Percentiles rank a stretch among this genome's conserved stretches.
Evolutionary conservation across 1,140 invertebrate species (phyloP).

Genomic region (Planococcus citri): DNA sequence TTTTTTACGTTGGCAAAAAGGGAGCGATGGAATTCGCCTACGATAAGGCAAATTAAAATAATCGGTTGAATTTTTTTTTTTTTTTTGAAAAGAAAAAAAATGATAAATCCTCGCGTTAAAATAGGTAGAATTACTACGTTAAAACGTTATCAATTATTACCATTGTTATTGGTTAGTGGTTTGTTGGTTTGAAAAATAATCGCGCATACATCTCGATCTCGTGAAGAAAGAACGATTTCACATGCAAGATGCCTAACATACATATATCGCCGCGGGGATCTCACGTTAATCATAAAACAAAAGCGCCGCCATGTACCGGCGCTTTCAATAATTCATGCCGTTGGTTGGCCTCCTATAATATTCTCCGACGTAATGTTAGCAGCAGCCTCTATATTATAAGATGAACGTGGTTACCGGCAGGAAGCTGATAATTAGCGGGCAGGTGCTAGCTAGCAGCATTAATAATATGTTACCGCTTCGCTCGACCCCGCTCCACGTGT

Average conservation of each 20-base stretch:
- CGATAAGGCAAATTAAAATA: too few relatives aligned
- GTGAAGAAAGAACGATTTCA: conserved; percentile 13
- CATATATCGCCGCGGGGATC: conserved; percentile 14
- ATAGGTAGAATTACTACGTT: not conserved
- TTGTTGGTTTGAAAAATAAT: not conserved
- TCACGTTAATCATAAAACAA: conserved; percentile 19
- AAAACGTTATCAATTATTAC: conserved; percentile 18
- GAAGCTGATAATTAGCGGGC: conserved; percentile 19
- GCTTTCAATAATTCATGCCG: conserved; percentile 17
- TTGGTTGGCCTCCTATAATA: conserved; percentile 17
- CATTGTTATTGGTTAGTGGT: conserved; percentile 15
- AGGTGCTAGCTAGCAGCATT: conserved; percentile 19
- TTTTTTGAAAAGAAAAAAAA: not conserved
- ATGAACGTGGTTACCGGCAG: conserved; percentile 18
- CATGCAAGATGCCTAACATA: conserved; percentile 17
- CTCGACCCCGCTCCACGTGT: not conserved
- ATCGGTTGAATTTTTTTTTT: too few relatives aligned
- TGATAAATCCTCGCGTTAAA: not conserved
- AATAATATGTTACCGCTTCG: conserved; percentile 20
- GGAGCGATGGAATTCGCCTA: too few relatives aligned
- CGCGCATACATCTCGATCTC: not conserved
- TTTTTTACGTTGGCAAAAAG: too few relatives aligned
- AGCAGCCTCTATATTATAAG: conserved; percentile 17
- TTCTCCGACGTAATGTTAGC: conserved; percentile 17
- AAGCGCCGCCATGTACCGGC: conserved; percentile 17